Base-by-base conservation (phyloP, 2,888 invertebrate species). In the Serrognathus titanus region DNA sequence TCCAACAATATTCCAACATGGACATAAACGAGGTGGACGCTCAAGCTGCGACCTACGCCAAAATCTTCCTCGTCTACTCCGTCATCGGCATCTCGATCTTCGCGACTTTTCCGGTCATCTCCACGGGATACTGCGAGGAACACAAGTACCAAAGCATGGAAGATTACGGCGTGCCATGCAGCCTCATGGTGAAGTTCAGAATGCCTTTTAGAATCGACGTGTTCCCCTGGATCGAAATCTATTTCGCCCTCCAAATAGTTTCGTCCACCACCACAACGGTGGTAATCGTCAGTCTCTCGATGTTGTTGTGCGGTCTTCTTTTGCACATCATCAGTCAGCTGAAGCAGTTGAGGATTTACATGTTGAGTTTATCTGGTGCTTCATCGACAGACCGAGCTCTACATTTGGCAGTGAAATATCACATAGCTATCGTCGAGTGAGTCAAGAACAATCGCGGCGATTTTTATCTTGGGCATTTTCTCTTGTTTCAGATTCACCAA, bases 381-480 rank as follows among this genome's bases (percentile, higher is more conserved):
- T 8, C 20, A 16, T 16, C 16, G 3, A 12, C 31, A 11, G 53
- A 48, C 8, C 36, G 40, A 9, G 6, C 36, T 10, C n/a, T 13
- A 11, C 31, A 40, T 11, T 63, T 59, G 41, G 54, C 64, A 50
- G 56, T 66, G 6, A 47, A 57, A 45, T 69, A 69, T 45, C 69
- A 70, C 52, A 63, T 58, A 13, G 63, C 60, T 9, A 66, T 70
- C 36, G 69, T 69, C 11, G 57, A 63, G 70, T 70, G 65, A 63
- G 48, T 31, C 24, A 31, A 6, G 6, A 31, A 31, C 7, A 3
- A 16, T 16, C 16, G 16, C 16, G 16, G 16, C 24, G 24, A 7
- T 3, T 31, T 31, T 31, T 7, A 31, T 31, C 24, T 31, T 7
- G 24, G 24, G 24, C 6, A 31, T 31, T 31, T 31, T 31, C 7